phyloP scores from a whole-genome alignment of 1,140 invertebrate species.

The Triops longicaudatus region DNA sequence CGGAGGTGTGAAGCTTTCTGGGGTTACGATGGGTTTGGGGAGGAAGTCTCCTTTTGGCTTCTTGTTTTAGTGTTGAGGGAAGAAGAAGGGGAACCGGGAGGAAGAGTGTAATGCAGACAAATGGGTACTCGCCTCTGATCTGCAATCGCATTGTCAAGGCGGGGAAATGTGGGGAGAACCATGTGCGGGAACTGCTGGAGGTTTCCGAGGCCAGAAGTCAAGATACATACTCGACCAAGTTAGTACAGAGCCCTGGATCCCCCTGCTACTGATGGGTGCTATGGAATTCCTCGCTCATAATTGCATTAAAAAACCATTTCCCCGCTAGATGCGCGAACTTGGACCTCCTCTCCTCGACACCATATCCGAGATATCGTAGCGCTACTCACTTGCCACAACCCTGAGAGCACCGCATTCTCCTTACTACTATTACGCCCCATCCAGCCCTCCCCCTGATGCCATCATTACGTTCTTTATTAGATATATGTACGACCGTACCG shows the following conservation, averaged over 20 bases:
- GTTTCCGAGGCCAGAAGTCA: background rate
- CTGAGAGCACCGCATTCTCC: background rate
- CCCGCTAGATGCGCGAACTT: background rate
- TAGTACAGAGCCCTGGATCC: background rate
- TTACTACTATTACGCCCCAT: no score
- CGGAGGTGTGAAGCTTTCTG: no score
- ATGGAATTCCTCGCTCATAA: background rate
- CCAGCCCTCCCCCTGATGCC: no score
- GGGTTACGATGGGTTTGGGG: no score
- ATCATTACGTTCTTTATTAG: background rate
- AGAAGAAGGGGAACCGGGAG: background rate
- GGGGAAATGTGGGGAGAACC: conserved; percentile 12
- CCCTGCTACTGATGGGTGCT: background rate
- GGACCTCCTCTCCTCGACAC: background rate
- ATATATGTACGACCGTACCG: background rate
- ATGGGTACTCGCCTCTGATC: conserved; percentile 10
- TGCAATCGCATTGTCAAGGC: conserved; percentile 7
- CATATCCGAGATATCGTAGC: no score
- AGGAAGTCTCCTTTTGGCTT: background rate
- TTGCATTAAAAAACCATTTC: background rate
- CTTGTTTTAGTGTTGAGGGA: background rate
- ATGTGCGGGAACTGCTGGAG: background rate
- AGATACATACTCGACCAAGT: background rate
- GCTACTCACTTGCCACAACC: background rate
- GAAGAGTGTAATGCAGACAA: conserved; percentile 7